A percentile compares a stretch with the other conserved stretches of the same genome.
These are phyloP conservation scores for Coelinius sp. DNA, from an alignment of 2,888 invertebrate genomes.

Conservation along the genomic window DNA sequence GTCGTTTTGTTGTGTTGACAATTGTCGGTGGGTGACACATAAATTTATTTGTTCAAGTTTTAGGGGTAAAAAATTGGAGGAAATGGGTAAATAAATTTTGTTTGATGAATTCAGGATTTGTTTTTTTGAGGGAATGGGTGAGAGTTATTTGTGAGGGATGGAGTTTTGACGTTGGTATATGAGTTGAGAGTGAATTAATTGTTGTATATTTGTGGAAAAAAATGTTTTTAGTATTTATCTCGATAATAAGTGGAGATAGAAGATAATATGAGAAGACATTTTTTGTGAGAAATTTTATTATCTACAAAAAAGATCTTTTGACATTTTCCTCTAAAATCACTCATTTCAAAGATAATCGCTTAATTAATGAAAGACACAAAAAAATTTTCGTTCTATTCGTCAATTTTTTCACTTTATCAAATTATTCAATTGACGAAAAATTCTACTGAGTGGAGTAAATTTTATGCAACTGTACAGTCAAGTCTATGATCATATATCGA, in stretches of 20 bases:
- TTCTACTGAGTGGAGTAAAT: neutral
- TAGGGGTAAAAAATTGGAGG: neutral
- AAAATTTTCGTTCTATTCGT: too few relatives aligned
- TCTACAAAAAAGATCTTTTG: neutral
- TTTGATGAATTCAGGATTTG: neutral
- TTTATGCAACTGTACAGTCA: neutral
- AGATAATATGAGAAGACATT: too few relatives aligned
- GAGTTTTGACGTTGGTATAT: neutral
- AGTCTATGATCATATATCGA: neutral
- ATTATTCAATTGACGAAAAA: neutral
- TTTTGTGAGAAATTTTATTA: neutral
- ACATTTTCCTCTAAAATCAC: neutral
- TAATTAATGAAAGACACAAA: neutral
- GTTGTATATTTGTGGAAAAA: neutral
- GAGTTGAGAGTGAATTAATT: neutral
- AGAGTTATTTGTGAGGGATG: neutral
- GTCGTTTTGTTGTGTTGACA: neutral
- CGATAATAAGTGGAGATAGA: neutral
- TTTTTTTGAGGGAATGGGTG: neutral
- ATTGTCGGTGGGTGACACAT: neutral
- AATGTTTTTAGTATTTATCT: too few relatives aligned
- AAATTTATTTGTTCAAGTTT: neutral
- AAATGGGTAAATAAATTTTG: neutral
- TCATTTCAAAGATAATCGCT: neutral
- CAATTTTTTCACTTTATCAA: neutral